A percentile compares a stretch with the other conserved stretches of the same genome.
These are phyloP conservation scores for Apogon hyalosoma DNA, from an alignment of 2,797 vertebrate genomes.

Conservation along the genomic window DNA sequence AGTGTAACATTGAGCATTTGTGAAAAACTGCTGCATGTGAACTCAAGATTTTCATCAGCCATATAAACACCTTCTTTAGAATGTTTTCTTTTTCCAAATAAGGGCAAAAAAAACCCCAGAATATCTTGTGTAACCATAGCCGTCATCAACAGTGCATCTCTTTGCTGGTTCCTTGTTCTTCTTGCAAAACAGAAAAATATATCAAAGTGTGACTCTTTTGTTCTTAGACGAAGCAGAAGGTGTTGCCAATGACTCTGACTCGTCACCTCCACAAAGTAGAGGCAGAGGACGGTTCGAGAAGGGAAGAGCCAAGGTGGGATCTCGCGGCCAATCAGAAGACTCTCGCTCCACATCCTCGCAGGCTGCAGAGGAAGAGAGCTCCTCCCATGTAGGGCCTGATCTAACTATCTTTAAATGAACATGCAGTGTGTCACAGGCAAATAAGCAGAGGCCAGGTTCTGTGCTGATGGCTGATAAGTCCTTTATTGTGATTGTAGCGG, in stretches of 20 bases:
- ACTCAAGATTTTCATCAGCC: no score
- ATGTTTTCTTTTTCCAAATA: no score
- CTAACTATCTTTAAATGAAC: no score
- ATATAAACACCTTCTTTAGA: no score
- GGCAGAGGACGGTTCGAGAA: conserved; percentile 94
- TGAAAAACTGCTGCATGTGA: no score
- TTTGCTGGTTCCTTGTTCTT: neutral
- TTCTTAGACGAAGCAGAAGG: conserved; percentile 89
- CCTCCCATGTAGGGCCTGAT: conserved; percentile 90
- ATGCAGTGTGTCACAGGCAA: no score
- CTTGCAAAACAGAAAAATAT: neutral
- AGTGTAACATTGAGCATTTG: no score
- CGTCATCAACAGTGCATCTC: neutral
- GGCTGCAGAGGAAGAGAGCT: conserved; percentile 95
- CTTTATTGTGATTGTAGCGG: conserved; percentile 82
- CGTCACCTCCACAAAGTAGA: conserved; percentile 91
- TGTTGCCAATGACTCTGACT: conserved; percentile 91
- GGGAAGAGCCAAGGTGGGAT: conserved; percentile 88
- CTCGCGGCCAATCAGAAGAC: conserved; percentile 93
- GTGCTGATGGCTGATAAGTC: neutral
- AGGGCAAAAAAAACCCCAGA: no score
- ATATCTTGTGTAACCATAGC: neutral
- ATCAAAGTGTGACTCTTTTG: neutral
- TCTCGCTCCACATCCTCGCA: conserved; percentile 93
- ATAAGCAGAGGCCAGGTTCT: no score